A percentile compares a stretch with the other conserved stretches of the same genome.
phyloP scores from a whole-genome alignment of 2,888 invertebrate species.

The Holacanthella duospinosa region DNA sequence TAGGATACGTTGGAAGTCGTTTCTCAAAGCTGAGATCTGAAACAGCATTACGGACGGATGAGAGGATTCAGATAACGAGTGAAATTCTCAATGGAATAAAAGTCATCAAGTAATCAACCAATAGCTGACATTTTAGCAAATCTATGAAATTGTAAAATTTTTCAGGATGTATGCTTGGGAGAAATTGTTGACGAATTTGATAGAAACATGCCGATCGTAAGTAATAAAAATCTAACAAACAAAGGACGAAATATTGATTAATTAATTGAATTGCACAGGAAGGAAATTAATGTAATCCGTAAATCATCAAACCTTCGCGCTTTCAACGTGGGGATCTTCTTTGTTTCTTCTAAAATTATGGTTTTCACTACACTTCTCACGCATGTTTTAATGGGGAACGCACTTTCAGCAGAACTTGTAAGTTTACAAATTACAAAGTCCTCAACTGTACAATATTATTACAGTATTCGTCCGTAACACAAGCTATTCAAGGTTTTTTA shows the following conservation, averaged over 20 bases:
- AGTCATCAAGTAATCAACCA: constrained; percentile 73
- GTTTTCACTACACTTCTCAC: constrained; percentile 67
- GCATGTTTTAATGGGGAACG: constrained; percentile 55
- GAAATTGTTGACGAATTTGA: constrained; percentile 70
- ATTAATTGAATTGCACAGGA: not conserved
- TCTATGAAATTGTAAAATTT: not conserved
- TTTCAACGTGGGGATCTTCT: constrained; percentile 45
- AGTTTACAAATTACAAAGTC: too few relatives aligned
- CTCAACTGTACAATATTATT: too few relatives aligned
- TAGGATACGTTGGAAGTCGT: constrained; percentile 43
- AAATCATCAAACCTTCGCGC: constrained; percentile 42
- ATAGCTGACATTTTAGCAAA: not conserved
- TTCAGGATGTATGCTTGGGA: constrained; percentile 77
- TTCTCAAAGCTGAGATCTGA: constrained; percentile 53
- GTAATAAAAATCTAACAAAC: constrained; percentile 37
- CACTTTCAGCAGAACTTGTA: not conserved
- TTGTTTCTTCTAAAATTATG: constrained; percentile 61
- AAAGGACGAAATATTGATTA: too few relatives aligned
- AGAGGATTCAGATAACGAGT: constrained; percentile 82
- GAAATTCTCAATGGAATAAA: constrained; percentile 87
- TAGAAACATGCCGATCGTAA: constrained; percentile 59
- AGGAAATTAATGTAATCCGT: not conserved
- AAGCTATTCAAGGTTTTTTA: not conserved
- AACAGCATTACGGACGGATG: constrained; percentile 76
- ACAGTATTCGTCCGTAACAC: too few relatives aligned